Evolutionary conservation across 2,888 invertebrate species (phyloP).

Genomic region (Diabrotica balteata): DNA sequence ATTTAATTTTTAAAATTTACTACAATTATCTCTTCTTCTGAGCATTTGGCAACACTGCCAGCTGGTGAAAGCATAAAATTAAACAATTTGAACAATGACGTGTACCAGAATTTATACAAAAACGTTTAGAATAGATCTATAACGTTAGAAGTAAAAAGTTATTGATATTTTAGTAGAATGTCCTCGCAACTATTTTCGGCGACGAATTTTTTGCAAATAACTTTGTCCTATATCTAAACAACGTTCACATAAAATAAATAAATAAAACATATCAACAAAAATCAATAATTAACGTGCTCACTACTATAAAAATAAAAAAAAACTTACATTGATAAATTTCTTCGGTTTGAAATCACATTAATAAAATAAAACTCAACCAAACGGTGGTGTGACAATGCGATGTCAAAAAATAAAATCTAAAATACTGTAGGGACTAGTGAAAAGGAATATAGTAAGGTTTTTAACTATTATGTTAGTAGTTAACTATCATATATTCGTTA

Average conservation of each 20-base stretch:
- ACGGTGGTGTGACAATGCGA: slow-evolving; percentile 58
- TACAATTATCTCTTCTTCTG: no score
- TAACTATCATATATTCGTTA: neutral
- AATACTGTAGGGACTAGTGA: slow-evolving; percentile 34
- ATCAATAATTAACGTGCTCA: slow-evolving; percentile 28
- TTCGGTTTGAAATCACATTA: slow-evolving; percentile 32
- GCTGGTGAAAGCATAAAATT: no score
- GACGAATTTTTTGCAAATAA: no score
- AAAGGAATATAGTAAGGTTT: slow-evolving; percentile 24
- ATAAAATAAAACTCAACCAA: slow-evolving; percentile 60
- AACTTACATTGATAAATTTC: slow-evolving; percentile 14
- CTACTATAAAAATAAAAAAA: slow-evolving; percentile 31
- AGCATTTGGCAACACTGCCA: no score
- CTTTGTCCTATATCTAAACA: neutral
- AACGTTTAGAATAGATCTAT: no score
- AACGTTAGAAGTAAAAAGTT: no score
- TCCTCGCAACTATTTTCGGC: no score
- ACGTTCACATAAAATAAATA: slow-evolving; percentile 2
- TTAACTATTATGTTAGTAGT: no score
- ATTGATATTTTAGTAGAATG: no score
- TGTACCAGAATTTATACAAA: no score
- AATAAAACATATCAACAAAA: slow-evolving; percentile 4
- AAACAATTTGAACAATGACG: no score
- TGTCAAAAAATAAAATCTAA: slow-evolving; percentile 48
- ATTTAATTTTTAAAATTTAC: no score